Evolutionary conservation across 2,797 vertebrate genomes (phyloP), one percentile per base, ranked within the genome.

Genomic region (Tadarida brasiliensis): DNA sequence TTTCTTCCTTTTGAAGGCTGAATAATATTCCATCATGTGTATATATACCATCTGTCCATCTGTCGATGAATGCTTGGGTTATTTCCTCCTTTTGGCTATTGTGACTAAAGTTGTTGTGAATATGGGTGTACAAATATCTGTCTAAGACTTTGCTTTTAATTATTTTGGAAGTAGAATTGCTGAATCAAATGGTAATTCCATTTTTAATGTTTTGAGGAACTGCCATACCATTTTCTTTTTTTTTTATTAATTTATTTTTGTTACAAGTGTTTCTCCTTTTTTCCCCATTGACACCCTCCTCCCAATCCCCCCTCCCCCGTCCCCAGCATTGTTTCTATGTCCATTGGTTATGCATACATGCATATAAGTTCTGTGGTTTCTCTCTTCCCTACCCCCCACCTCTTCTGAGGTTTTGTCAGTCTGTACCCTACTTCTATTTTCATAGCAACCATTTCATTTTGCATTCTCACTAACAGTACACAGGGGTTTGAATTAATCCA

Each of bases 191-290:
- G 11, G 6, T 76, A 76, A 80, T 94, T 90, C 11, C 68, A 56
- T 85, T 81, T 92, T 81, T 77, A 61, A 74, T 11, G n/a, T 88
- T 77, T 68, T 78, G 28, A 87, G n/a, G 15, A 96, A 56, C 5
- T 84, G 5, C 51, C 35, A 73, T 35, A 22, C 5, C 28, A 67
- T 35, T 93, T 44, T 44, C 39, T 44, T 44, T 44, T 44, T 44
- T 44, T 44, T 7, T 44, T 44, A 44, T 44, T 44, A 44, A 44
- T 44, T 44, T 44, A 44, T 44, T 44, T 44, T 44, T 44, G 39
- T 44, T 44, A 44, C 7, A 44, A 7, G 7, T 44, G 39, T 44
- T 44, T 44, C 39, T 44, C 39, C 39, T 44, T 44, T 44, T 44
- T 44, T 44, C 39, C 39, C 39, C 39, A 44, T 44, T 44, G 39